A percentile compares a stretch with the other conserved stretches of the same genome.
phyloP scores from a whole-genome alignment of 2,113 vertebrate species.

The Charadrius vociferus region DNA sequence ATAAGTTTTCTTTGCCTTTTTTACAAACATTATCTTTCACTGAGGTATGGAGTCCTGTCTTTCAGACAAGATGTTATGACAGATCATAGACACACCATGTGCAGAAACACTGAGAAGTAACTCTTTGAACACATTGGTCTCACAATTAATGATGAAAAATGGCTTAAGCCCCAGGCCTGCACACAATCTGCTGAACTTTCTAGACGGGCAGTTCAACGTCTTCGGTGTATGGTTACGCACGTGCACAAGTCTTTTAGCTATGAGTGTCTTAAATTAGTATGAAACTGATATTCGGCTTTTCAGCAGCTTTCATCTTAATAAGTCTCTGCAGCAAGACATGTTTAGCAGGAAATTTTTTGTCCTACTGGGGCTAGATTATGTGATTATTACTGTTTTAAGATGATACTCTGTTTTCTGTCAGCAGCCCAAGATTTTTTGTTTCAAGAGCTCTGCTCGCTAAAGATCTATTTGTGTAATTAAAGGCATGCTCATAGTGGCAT shows the following conservation, averaged over 20 bases:
- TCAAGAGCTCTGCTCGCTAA: not conserved
- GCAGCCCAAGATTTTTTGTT: not conserved
- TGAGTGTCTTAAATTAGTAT: not conserved
- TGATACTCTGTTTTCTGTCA: not conserved
- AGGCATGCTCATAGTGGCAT: not conserved
- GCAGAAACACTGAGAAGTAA: not conserved
- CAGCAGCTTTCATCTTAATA: not conserved
- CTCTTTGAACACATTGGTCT: not conserved
- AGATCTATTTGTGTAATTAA: not conserved
- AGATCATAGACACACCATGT: not conserved
- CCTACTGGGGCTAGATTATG: not conserved
- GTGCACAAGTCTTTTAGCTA: not conserved
- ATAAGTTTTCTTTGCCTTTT: not conserved
- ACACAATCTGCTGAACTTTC: not conserved
- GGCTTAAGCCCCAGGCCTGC: not conserved
- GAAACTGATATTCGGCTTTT: not conserved
- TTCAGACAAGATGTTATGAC: not conserved
- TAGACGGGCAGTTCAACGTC: not conserved
- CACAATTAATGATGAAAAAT: not conserved
- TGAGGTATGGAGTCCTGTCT: not conserved
- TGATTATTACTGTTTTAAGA: not conserved
- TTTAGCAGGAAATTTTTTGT: not conserved
- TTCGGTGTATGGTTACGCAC: not conserved
- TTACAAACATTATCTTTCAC: conserved; percentile 15
- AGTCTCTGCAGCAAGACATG: not conserved